phyloP scores from a whole-genome alignment of 2,888 invertebrate species.

The Agonum fuliginosum region DNA sequence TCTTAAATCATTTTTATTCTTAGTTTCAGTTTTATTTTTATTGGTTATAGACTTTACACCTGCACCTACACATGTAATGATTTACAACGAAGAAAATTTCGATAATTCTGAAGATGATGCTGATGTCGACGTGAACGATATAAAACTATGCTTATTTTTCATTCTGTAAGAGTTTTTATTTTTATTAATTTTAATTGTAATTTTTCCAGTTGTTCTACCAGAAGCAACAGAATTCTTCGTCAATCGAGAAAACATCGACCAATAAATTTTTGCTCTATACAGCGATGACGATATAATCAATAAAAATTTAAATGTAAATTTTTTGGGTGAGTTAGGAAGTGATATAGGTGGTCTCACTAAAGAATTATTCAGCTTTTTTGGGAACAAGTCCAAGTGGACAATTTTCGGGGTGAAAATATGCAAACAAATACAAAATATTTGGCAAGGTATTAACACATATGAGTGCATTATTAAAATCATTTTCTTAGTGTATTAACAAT shows the following conservation, averaged over 20 bases:
- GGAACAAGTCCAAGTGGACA: background rate
- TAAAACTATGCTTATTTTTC: slow-evolving; percentile 2
- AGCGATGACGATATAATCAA: slow-evolving; percentile 6
- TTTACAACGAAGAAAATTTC: background rate
- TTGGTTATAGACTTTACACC: background rate
- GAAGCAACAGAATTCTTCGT: slow-evolving; percentile 3
- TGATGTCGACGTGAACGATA: slow-evolving; percentile 2
- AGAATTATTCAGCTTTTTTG: background rate
- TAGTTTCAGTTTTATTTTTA: background rate
- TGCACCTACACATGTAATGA: background rate
- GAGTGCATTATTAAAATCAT: background rate
- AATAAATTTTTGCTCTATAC: background rate
- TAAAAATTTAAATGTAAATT: slow-evolving; percentile 1
- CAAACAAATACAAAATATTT: slow-evolving; percentile 15
- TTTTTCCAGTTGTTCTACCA: slow-evolving; percentile 9
- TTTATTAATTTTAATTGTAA: slow-evolving; percentile 7
- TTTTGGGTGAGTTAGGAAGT: slow-evolving; percentile 20
- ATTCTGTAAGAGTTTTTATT: slow-evolving; percentile 5
- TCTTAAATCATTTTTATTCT: background rate
- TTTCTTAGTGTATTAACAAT: slow-evolving; percentile 1
- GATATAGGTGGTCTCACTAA: slow-evolving; percentile 13
- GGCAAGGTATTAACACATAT: slow-evolving; percentile 15
- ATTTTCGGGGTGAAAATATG: slow-evolving; percentile 18
- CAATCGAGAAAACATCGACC: background rate
- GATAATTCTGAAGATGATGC: background rate